Base-by-base conservation (phyloP, 2,888 invertebrate genomes). In the Lingula anatina region DNA sequence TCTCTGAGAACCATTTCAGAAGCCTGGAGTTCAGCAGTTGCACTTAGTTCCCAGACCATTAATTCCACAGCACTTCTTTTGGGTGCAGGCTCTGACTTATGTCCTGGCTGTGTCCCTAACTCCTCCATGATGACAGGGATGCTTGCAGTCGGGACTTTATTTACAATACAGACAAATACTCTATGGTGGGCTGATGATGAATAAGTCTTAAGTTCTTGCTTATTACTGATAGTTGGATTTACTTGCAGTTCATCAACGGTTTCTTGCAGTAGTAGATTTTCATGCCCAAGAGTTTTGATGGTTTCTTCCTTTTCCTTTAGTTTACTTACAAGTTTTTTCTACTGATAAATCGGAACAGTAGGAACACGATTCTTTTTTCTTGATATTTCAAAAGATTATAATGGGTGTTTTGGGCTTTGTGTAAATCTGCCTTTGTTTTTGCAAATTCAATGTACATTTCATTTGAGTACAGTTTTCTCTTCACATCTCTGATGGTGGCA, bases 41-140 rank as follows among this genome's bases (percentile, higher is more conserved):
- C 40, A 15, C 50, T 50, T n/a, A 51, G 40, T 37, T 51, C 50
- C 35, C 47, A 9, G 5, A 27, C 24, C 49, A 49, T 49, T 38
- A 37, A 24, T 23, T 46, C 40, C 5, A 46, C 46, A 36, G 50
- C 46, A 26, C 20, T 50, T 21, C 46, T 12, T 35, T 50, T 46
- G 9, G 50, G 46, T 2, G 46, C 46, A 26, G 18, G 18, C 26
- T 46, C 38, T 15, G 46, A 21, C 9, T 27, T 40, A 23, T 41
- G 15, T n/a, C 50, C 50, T 21, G 42, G 23, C 31, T 25, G 40
- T 31, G 40, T 21, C 7, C n/a, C 31, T 18, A 46, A 28, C 18
- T 46, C 35, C n/a, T 46, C 24, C 23, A 50, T 18, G 12, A 50
- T n/a, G n/a, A 42, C 40, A 18, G 49, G 49, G 20, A 44, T 49